Percentiles rank a stretch among this genome's conserved stretches.
Conservation (phyloP, 2,113 vertebrate genomes). For the Centropus unirufus region DNA sequence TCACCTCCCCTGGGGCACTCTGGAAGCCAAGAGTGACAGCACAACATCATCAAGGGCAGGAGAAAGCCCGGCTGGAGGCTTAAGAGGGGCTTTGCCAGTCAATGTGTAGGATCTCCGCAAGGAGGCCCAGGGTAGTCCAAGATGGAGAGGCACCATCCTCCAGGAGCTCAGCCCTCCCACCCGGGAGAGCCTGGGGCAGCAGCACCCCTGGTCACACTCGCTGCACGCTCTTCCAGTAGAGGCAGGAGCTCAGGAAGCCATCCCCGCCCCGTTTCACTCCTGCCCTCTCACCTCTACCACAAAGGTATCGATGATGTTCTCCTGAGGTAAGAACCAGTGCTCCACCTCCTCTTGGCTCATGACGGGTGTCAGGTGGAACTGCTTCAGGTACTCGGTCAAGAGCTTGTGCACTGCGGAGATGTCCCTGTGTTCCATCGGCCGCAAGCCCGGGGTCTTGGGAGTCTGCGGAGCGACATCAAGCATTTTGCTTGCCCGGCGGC, state of each 20-base stretch:
- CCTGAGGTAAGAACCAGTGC: constrained; percentile 95
- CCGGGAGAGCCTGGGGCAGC: no score
- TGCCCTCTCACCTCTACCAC: constrained; percentile 89
- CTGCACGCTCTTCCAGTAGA: accelerated
- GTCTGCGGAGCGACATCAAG: constrained; percentile 68
- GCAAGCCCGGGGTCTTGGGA: constrained; percentile 88
- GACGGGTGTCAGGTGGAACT: constrained; percentile 89
- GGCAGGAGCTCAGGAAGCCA: not conserved
- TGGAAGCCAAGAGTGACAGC: constrained; percentile 48
- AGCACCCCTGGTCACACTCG: not conserved
- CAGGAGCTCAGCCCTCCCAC: not conserved
- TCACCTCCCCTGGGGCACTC: constrained; percentile 87
- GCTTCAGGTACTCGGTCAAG: constrained; percentile 87
- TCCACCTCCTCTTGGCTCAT: constrained; percentile 93
- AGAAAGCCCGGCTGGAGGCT: not conserved
- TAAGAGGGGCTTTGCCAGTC: not conserved
- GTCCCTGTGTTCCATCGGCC: constrained; percentile 91
- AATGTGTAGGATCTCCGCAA: not conserved
- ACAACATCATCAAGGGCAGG: accelerated
- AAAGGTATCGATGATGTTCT: constrained; percentile 96
- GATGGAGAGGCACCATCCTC: not conserved
- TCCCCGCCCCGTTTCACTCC: accelerated
- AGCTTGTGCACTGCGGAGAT: constrained; percentile 88
- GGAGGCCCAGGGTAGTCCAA: not conserved
- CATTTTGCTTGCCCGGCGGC: not conserved